A percentile compares a stretch with the other conserved stretches of the same genome.
Evolutionary conservation across 2,797 vertebrate species (phyloP).

Genomic region (Linurgus olivaceus): DNA sequence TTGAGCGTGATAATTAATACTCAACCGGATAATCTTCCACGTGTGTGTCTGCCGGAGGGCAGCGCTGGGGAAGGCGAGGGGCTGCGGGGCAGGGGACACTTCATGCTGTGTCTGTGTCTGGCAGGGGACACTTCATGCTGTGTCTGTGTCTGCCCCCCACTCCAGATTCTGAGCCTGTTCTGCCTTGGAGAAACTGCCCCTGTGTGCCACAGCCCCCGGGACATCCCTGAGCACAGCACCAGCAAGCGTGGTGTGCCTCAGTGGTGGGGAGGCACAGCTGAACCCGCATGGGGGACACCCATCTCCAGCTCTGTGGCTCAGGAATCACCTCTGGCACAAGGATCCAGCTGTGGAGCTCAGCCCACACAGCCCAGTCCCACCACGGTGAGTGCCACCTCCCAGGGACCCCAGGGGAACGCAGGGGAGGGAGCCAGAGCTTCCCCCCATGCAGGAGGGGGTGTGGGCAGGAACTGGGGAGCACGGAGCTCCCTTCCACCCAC

Average conservation of each 20-base stretch:
- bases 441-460: accelerated
- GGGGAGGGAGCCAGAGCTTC: background rate
- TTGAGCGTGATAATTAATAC: background rate
- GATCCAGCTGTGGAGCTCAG: background rate
- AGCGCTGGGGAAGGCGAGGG: background rate
- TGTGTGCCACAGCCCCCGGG: background rate
- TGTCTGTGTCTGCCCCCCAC: background rate
- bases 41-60: background rate
- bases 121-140: background rate
- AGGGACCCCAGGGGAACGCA: background rate
- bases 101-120: too few species aligned
- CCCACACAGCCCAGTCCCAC: background rate
- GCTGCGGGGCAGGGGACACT: background rate
- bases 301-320: background rate
- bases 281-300: accelerated
- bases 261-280: background rate
- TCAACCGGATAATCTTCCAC: accelerated
- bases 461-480: background rate
- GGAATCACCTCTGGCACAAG: background rate
- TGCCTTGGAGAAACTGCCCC: background rate
- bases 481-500: background rate
- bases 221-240: background rate
- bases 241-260: accelerated
- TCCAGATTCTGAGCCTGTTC: background rate
- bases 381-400: background rate